Conservation (phyloP, 2,113 vertebrate genomes). For the Entomyzon cyanotis region DNA sequence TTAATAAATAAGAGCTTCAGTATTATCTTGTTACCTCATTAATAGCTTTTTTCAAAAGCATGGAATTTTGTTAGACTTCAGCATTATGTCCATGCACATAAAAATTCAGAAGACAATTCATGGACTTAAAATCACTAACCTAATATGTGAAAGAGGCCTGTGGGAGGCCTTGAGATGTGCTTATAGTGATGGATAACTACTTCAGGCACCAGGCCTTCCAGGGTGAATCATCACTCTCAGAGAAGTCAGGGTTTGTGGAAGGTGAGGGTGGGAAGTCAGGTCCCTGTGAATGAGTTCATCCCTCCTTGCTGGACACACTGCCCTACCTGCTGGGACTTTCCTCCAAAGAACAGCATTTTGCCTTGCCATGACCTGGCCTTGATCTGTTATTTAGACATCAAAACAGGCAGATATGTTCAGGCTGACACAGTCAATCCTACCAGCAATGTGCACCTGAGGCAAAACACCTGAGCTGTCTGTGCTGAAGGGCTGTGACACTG, state of each 20-base stretch:
- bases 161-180: not conserved
- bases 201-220: not conserved
- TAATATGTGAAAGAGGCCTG: not conserved
- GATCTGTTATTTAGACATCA: not conserved
- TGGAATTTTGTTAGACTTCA: not conserved
- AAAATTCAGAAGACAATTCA: not conserved
- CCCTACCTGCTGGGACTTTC: not conserved
- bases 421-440: not conserved
- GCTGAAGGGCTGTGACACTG: not conserved
- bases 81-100: not conserved
- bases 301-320: not conserved
- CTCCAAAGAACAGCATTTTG: not conserved
- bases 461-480: not conserved
- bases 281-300: accelerated
- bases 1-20: not conserved
- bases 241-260: accelerated
- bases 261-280: not conserved
- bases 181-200: not conserved
- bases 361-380: not conserved
- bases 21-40: not conserved
- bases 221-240: not conserved
- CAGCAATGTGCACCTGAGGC: not conserved
- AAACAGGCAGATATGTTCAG: not conserved
- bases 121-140: not conserved
- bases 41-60: not conserved